These are phyloP conservation scores for Fistularia commersonii DNA, from an alignment of 2,797 vertebrate species.

Conservation along the genomic window DNA sequence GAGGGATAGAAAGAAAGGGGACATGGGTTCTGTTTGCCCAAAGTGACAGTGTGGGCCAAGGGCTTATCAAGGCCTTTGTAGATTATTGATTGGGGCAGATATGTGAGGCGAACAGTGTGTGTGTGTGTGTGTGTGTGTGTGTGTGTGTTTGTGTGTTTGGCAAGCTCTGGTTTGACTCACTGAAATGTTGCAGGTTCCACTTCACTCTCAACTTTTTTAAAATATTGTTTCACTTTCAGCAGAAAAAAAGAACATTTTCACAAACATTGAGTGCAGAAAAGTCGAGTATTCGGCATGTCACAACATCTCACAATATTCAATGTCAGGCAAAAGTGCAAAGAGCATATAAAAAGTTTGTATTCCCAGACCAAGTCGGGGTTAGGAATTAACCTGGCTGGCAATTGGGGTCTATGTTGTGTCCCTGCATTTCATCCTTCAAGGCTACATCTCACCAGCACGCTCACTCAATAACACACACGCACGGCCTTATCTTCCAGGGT, in stretches of 20 bases:
- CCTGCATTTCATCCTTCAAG: conserved; percentile 76
- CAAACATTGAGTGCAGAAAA: no score
- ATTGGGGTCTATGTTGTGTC: conserved; percentile 52
- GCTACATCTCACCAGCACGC: conserved; percentile 47
- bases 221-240: not conserved
- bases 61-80: conserved; percentile 93
- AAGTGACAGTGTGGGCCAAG: conserved; percentile 85
- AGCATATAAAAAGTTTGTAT: conserved; percentile 58
- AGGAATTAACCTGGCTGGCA: conserved; percentile 71
- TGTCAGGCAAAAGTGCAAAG: conserved; percentile 1
- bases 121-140: conserved; percentile 69
- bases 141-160: conserved; percentile 55
- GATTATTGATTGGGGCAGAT: conserved; percentile 94
- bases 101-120: conserved; percentile 65
- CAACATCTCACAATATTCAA: conserved; percentile 20
- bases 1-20: conserved; percentile 76
- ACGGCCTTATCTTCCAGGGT: conserved; percentile 74
- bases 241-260: not conserved
- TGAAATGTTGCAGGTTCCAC: conserved; percentile 30
- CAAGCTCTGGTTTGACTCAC: conserved; percentile 57
- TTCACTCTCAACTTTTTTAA: no score
- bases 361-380: conserved; percentile 65
- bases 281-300: not conserved
- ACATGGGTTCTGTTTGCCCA: conserved; percentile 94
- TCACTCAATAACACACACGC: not conserved